Percentiles rank a stretch among this genome's conserved stretches.
phyloP scores from a whole-genome alignment of 2,113 vertebrate genomes.

The Bostrychus sinensis region DNA sequence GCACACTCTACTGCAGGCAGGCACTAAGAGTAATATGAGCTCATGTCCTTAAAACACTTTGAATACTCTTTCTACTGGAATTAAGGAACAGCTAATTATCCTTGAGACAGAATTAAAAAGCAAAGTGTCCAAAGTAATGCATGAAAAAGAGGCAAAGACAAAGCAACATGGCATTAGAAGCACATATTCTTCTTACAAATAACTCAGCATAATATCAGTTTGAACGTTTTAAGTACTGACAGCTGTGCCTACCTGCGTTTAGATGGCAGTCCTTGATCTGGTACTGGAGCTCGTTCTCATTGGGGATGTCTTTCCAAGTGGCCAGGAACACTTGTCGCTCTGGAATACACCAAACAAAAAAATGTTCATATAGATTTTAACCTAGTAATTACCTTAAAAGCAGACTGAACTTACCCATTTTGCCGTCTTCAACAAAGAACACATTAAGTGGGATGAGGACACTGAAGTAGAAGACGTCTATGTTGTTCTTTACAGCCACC shows the following conservation, averaged over 20 bases:
- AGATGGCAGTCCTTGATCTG: conserved; percentile 99
- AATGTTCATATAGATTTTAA: neutral
- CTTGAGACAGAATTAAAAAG: conserved; percentile 17
- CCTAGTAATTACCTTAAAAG: no score
- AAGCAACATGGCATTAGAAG: neutral
- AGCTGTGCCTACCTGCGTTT: conserved; percentile 83
- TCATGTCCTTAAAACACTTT: neutral
- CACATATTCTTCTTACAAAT: no score
- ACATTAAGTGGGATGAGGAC: conserved; percentile 96
- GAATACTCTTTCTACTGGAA: conserved; percentile 3
- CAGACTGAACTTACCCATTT: conserved; percentile 92
- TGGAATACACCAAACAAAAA: conserved; percentile 46
- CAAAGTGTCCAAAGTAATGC: conserved; percentile 48
- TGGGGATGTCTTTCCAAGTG: conserved; percentile 99
- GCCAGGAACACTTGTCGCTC: conserved; percentile 98
- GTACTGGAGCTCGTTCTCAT: conserved; percentile 98
- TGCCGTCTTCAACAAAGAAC: conserved; percentile 99
- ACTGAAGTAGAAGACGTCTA: conserved; percentile 99
- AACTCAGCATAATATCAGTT: no score
- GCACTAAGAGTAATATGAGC: neutral
- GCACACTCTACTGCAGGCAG: neutral
- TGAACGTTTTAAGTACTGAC: no score
- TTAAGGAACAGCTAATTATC: neutral
- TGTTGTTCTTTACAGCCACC: conserved; percentile 99
- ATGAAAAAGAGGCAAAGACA: conserved; percentile 46